Conservation (phyloP, 1,140 invertebrate species). For the Trypoxylus dichotomus region DNA sequence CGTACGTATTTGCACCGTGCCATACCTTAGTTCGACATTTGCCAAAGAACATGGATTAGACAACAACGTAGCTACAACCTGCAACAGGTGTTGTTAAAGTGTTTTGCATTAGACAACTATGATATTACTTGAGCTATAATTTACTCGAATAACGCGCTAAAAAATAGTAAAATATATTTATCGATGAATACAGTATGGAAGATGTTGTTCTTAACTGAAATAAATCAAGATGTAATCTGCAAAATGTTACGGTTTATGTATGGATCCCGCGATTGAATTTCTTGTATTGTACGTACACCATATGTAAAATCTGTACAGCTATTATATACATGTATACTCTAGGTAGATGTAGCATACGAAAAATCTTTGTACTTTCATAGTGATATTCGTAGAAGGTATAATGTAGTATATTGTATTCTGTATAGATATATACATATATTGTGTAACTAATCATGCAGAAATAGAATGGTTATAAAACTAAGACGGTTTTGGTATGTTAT, state of each 20-base stretch:
- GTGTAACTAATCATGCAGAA: background rate
- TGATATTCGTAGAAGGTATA: background rate
- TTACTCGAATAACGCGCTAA: no score
- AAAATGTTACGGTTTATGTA: background rate
- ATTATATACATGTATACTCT: background rate
- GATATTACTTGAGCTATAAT: no score
- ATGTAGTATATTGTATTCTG: slow-evolving; percentile 8
- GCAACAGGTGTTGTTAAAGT: background rate
- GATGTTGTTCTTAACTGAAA: no score
- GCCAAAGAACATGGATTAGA: background rate
- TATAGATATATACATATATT: background rate
- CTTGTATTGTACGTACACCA: background rate
- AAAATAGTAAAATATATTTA: no score
- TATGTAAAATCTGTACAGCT: slow-evolving; percentile 21
- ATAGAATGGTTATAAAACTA: background rate
- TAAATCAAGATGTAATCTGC: background rate
- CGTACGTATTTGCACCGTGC: background rate
- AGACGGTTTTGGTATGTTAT: background rate
- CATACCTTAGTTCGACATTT: background rate
- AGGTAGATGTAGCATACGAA: background rate
- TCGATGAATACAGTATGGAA: no score
- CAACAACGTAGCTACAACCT: background rate
- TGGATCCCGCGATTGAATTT: background rate
- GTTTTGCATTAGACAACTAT: background rate
- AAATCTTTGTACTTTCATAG: slow-evolving; percentile 29